A percentile compares a stretch with the other conserved stretches of the same genome.
Conservation (phyloP, 2,888 invertebrate species). For the Apomyelois bistriatella region DNA sequence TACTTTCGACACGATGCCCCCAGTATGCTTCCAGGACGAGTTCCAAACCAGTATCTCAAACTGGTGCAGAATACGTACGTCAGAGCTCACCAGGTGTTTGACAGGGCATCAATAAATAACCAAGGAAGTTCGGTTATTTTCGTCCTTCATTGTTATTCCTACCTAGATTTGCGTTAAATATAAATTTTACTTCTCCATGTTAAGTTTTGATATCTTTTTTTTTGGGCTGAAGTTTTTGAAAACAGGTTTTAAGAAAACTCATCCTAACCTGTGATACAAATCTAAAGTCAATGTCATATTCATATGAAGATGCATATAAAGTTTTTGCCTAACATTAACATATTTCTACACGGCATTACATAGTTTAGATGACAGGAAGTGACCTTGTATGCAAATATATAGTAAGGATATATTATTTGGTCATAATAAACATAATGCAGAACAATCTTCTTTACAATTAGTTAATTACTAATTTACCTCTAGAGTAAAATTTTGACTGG, state of each 20-base stretch:
- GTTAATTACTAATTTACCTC: no score
- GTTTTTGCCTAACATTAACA: neutral
- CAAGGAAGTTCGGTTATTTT: constrained; percentile 1
- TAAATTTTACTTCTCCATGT: no score
- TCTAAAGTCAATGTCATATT: neutral
- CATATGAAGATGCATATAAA: neutral
- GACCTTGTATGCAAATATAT: neutral
- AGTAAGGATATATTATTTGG: neutral
- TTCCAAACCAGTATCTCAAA: neutral
- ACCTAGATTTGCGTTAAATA: neutral
- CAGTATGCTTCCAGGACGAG: constrained; percentile 1
- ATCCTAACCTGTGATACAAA: neutral
- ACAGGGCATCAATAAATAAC: neutral
- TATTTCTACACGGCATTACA: neutral
- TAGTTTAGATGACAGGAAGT: neutral
- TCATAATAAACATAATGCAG: neutral
- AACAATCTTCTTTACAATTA: neutral
- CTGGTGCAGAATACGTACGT: neutral
- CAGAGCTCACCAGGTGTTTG: neutral
- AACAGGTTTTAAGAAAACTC: neutral
- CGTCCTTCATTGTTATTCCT: neutral
- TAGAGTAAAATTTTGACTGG: no score
- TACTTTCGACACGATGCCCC: neutral
- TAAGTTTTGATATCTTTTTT: no score
- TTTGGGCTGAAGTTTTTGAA: no score